phyloP scores from a whole-genome alignment of 2,113 vertebrate species.

The Holacanthus passer region DNA sequence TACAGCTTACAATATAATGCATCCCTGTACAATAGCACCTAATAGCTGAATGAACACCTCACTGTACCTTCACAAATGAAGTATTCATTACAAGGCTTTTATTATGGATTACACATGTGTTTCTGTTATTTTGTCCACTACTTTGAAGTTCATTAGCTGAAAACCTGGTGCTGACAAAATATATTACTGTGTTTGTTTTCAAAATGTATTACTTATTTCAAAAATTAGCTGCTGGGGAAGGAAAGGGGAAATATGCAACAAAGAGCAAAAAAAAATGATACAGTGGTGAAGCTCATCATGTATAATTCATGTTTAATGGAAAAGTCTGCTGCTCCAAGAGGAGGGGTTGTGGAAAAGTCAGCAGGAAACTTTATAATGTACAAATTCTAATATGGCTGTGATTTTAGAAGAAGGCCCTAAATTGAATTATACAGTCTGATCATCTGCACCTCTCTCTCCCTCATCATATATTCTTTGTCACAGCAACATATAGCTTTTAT shows the following conservation, averaged over 20 bases:
- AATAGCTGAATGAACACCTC: background rate
- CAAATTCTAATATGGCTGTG: conserved; percentile 11
- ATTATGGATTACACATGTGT: background rate
- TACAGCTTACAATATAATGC: background rate
- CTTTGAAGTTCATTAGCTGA: background rate
- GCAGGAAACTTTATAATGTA: conserved; percentile 13
- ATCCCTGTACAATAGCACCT: background rate
- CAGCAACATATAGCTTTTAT: conserved; percentile 55
- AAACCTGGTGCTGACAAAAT: background rate
- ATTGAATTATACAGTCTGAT: conserved; percentile 33
- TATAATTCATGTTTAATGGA: conserved; percentile 33
- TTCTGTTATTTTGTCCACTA: background rate
- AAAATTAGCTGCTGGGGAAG: conserved; percentile 21
- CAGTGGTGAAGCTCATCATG: background rate
- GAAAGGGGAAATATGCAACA: conserved; percentile 20
- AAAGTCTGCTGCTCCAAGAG: conserved; percentile 35
- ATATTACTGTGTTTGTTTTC: conserved; percentile 25
- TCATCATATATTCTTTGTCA: conserved; percentile 42
- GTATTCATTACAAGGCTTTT: background rate
- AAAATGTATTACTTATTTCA: too few relatives aligned
- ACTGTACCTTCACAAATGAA: background rate
- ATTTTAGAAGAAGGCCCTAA: conserved; percentile 14
- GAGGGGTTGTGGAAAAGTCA: conserved; percentile 39
- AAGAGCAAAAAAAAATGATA: background rate
- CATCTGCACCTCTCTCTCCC: conserved; percentile 14